Evolutionary conservation across 2,888 invertebrate species (phyloP).

Genomic region (Apodemia zela): DNA sequence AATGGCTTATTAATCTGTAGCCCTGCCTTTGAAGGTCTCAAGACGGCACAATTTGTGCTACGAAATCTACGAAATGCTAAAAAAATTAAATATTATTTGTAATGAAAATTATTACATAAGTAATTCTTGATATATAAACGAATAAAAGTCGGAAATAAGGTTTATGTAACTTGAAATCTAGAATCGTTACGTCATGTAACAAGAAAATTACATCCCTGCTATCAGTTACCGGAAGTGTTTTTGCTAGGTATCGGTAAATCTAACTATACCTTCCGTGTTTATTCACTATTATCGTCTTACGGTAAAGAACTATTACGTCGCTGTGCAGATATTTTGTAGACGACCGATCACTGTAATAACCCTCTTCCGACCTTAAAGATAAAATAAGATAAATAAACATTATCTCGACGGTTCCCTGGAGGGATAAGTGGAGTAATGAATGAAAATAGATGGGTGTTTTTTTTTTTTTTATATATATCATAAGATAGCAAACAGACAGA

Average conservation of each 20-base stretch:
- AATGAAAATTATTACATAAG: neutral
- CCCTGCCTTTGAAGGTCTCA: too few relatives aligned
- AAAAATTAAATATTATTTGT: neutral
- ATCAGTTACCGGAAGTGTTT: conserved; percentile 2
- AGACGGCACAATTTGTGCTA: too few relatives aligned
- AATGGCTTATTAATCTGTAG: too few relatives aligned
- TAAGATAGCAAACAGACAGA: too few relatives aligned
- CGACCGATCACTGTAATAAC: too few relatives aligned
- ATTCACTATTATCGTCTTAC: neutral
- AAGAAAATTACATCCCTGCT: conserved; percentile 4
- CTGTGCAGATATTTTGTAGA: neutral
- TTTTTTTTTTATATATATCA: too few relatives aligned
- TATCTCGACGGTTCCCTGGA: too few relatives aligned
- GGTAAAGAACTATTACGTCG: neutral
- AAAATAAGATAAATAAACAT: too few relatives aligned
- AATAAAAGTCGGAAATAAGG: neutral
- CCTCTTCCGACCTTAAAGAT: neutral
- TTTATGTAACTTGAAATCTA: neutral
- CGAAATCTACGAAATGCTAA: too few relatives aligned
- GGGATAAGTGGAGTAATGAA: too few relatives aligned
- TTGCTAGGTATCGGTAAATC: neutral
- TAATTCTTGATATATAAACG: neutral
- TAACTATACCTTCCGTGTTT: neutral
- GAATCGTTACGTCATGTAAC: neutral
- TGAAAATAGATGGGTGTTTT: too few relatives aligned